Base-by-base conservation (phyloP, 2,113 vertebrate species). In the Takifugu bimaculatus region DNA sequence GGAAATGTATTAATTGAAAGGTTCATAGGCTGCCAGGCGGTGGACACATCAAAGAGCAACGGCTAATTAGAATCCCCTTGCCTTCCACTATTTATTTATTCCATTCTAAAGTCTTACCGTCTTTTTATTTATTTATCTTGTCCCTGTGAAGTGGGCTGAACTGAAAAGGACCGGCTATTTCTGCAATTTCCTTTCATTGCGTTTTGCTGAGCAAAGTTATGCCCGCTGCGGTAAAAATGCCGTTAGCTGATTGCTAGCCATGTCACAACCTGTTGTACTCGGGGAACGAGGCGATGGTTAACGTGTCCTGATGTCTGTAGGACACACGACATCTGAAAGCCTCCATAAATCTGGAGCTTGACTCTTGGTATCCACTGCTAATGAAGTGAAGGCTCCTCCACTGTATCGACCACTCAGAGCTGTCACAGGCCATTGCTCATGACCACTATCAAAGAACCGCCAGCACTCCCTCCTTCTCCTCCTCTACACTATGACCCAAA, bases 1-100 rank as follows among this genome's bases (percentile, higher is more conserved):
- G 74, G 65, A 79, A 65, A 79, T 74, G 68, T 68, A 68, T 83
- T 89, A 85, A 89, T 88, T 89, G 87, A 88, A 90, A 90, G 87
- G 86, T 89, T 90, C 63, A 72, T 55, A 77, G 80, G 83, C 75
- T 63, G 68, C 54, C 53, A 63, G 77, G 85, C 80, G 85, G 79
- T 45, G 27, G 75, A 67, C 70, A 80, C 90, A 85, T 92, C 87
- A 91, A 90, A 89, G 86, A 69, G 69, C 77, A 77, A 57, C 70
- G 78, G 85, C 86, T 89, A 91, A 92, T 90, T 89, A 89, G 84
- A 57, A 77, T 64, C 79, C 77, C 67, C 61, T 58, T 39, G 50
- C 65, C 63, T 68, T 75, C 82, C 63, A 1, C 68, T 67, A 77
- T 80, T 81, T 89, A 84, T 83, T 88, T 85, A 85, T 83, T 88